Conservation (phyloP, 2,888 invertebrate genomes). For the Acheta domesticus region DNA sequence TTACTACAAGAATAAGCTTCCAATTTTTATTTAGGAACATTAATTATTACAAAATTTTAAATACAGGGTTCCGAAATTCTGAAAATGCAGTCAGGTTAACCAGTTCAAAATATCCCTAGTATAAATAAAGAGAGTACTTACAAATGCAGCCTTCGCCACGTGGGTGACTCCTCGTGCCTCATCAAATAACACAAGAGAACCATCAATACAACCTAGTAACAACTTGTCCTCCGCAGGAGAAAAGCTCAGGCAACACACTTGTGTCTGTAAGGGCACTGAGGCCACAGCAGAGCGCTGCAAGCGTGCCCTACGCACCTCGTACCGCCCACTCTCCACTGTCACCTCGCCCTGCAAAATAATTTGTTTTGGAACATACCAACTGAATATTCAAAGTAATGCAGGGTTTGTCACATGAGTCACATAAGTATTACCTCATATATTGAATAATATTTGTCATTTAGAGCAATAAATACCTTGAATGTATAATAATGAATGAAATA, state of each 20-base stretch:
- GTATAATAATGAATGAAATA: too few relatives aligned
- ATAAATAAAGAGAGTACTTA: slow-evolving; percentile 49
- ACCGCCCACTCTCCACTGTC: slow-evolving; percentile 65
- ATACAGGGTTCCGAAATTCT: too few relatives aligned
- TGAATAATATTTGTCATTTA: too few relatives aligned
- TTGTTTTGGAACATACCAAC: slow-evolving; percentile 41
- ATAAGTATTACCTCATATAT: too few relatives aligned
- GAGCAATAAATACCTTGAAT: too few relatives aligned
- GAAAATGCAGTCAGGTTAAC: too few relatives aligned
- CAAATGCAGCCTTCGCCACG: slow-evolving; percentile 74
- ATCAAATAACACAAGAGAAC: slow-evolving; percentile 76
- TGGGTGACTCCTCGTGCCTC: slow-evolving; percentile 69
- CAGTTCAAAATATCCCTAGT: too few relatives aligned
- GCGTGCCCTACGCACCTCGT: slow-evolving; percentile 57
- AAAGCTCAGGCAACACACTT: slow-evolving; percentile 63
- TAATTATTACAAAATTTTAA: too few relatives aligned
- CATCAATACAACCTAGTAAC: slow-evolving; percentile 79
- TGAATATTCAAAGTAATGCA: slow-evolving; percentile 12
- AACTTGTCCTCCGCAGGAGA: slow-evolving; percentile 72
- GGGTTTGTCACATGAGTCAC: too few relatives aligned
- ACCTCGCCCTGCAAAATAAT: slow-evolving; percentile 56
- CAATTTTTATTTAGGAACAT: too few relatives aligned
- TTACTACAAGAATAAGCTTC: too few relatives aligned
- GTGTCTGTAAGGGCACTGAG: slow-evolving; percentile 67
- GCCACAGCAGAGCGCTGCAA: slow-evolving; percentile 64